These are phyloP conservation scores for Potamilus streckersoni DNA, from an alignment of 1,140 invertebrate genomes.

Conservation along the genomic window DNA sequence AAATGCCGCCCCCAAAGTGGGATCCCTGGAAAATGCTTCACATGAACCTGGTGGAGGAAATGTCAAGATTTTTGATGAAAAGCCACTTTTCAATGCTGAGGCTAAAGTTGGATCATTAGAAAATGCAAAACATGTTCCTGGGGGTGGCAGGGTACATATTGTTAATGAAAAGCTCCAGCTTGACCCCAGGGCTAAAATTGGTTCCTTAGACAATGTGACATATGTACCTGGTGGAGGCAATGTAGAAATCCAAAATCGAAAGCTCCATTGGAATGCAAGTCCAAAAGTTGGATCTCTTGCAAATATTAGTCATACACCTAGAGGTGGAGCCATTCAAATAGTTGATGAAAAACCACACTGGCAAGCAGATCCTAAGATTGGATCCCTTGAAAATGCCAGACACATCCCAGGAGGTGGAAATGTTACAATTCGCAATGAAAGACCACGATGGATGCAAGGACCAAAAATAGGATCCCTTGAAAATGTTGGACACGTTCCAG, in stretches of 20 bases:
- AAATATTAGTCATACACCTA: slow-evolving; percentile 75
- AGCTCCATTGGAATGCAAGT: slow-evolving; percentile 71
- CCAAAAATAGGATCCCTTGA: slow-evolving; percentile 58
- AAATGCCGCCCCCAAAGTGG: slow-evolving; percentile 56
- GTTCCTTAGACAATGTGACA: slow-evolving; percentile 72
- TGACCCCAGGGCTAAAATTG: slow-evolving; percentile 73
- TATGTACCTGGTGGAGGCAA: slow-evolving; percentile 34
- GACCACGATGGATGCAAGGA: slow-evolving; percentile 71
- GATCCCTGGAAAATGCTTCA: slow-evolving; percentile 90
- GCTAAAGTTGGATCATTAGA: slow-evolving; percentile 59
- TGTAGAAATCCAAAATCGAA: slow-evolving; percentile 64
- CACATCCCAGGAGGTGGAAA: slow-evolving; percentile 29
- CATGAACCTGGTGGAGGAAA: slow-evolving; percentile 88
- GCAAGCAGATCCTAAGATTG: slow-evolving; percentile 34
- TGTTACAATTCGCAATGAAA: slow-evolving; percentile 31
- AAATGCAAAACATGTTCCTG: slow-evolving; percentile 53
- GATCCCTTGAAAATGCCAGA: slow-evolving; percentile 38
- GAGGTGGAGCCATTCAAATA: slow-evolving; percentile 40
- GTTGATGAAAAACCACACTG: slow-evolving; percentile 33
- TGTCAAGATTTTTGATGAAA: slow-evolving; percentile 26
- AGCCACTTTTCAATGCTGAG: slow-evolving; percentile 45
- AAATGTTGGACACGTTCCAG: slow-evolving; percentile 47
- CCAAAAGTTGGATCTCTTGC: slow-evolving; percentile 88
- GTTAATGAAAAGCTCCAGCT: slow-evolving; percentile 86
- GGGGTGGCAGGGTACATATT: slow-evolving; percentile 49